Evolutionary conservation across 2,113 vertebrate genomes (phyloP), one percentile per base, ranked within the genome.

Genomic region (Brachyhypopomus gauderio): DNA sequence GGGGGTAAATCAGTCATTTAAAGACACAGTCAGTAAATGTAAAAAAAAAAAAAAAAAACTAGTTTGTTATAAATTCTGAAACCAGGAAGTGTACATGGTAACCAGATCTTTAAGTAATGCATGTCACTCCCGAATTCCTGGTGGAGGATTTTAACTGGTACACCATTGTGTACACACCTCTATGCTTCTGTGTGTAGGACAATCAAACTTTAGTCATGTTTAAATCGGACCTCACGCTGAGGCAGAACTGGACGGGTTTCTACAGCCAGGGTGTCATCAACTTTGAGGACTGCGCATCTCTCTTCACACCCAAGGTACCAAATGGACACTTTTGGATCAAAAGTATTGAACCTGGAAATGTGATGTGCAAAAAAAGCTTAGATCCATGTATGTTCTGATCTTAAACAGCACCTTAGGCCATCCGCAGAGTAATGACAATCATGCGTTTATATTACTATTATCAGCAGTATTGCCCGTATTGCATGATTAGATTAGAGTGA

Each of bases 271-370:
- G 90, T 82, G 94, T 93, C 78, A 85, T 93, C 62, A n/a, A 85
- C 86, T 95, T 96, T 23, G 19, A 88, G 9, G 96, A 96, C 87
- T 98, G 96, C 86, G 94, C 94, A 63, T 89, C 92, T 22, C 95
- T 98, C 72, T 93, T 96, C 84, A 91, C 89, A 76, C 92, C 95
- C 62, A 95, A 94, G 95, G 97, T 98, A 41, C 23, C 75, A 52
- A 14, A 14, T 52, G 45, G 45, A 52, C 12, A 52, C 12, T 60
- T 22, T 56, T 4, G 36, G 25, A 27, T 17, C 0, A 63, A 1
- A 17, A 30, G n/a, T 9, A n/a, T 11, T 11, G 45, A 52, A 12
- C 45, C 45, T 52, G 45, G 14, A 52, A 52, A 1, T 41, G 5
- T 9, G 9, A 2, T 11, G 8, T 52, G 12, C 45, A 48, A 48